Evolutionary conservation across 2,797 vertebrate genomes (phyloP), one percentile per base, ranked within the genome.

Genomic region (Scyliorhinus canicula): DNA sequence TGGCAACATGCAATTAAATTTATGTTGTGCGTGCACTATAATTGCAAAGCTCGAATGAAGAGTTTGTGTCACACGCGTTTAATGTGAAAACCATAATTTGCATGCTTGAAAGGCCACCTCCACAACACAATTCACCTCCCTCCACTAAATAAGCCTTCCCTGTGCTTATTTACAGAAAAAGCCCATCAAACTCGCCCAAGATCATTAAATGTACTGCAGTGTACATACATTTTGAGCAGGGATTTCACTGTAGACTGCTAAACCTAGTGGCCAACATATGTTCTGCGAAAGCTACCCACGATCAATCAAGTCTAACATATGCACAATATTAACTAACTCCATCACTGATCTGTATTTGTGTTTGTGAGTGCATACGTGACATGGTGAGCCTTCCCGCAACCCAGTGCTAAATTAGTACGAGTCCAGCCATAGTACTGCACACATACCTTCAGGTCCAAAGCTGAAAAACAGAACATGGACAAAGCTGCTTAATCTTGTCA

Each of bases 41-140:
- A 94, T 94, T 94, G 67, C 44, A 94, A 69, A 47, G 67, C 31
- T 94, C 28, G 3, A 94, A 50, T 71, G 28, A 71, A 31, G 65
- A 74, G 50, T 74, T 65, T 71, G 60, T 63, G 88, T 94, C 65
- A 94, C 4, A 35, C 44, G 6, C 52, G 12, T 35, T 47, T 11
- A 74, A 28, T 31, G 35, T 69, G 67, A 71, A 94, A 52, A 94
- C 67, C 28, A 47, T 94, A 74, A 94, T 94, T 93, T 94, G 93
- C 93, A 94, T 74, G 60, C 8, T 24, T 74, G 28, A 50, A 6
- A 74, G 16, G 35, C 67, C 28, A 11, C 31, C 28, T 94, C 65
- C 91, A 71, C 69, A 52, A 35, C 65, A 55, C 67, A 35, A 50
- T 50, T 31, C 50, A 50, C 63, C 63, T 93, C 40, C 63, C 91